Evolutionary conservation across 2,797 vertebrate species (phyloP).

Genomic region (Cyclura pinguis): DNA sequence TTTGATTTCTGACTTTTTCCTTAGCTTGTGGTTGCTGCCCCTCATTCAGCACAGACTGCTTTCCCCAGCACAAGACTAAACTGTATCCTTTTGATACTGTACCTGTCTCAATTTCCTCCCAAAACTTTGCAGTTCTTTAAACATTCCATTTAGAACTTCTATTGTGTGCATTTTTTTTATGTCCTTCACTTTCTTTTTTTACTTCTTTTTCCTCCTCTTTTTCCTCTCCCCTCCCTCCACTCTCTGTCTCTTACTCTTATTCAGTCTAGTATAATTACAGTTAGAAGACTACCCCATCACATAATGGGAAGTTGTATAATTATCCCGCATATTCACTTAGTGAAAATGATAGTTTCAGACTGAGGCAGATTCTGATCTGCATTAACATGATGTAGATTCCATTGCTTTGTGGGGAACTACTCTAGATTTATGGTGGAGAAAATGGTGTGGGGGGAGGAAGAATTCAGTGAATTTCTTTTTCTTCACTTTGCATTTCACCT

Average conservation of each 20-base stretch:
- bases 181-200: not conserved
- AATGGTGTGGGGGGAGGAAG: slow-evolving; percentile 34
- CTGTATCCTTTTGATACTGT: slow-evolving; percentile 42
- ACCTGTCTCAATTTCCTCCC: slow-evolving; percentile 16
- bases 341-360: slow-evolving; percentile 55
- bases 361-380: slow-evolving; percentile 46
- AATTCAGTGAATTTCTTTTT: slow-evolving; percentile 42
- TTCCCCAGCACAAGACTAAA: not conserved
- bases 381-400: slow-evolving; percentile 46
- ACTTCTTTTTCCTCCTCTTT: slow-evolving; percentile 13
- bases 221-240: not conserved
- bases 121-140: slow-evolving; percentile 39
- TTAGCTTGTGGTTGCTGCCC: not conserved
- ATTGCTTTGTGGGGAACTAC: slow-evolving; percentile 45
- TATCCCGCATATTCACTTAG: slow-evolving; percentile 56
- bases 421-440: slow-evolving; percentile 51
- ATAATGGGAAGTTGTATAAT: slow-evolving; percentile 54
- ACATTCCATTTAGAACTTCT: slow-evolving; percentile 54
- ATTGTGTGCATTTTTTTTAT: slow-evolving; percentile 37
- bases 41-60: not conserved
- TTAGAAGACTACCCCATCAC: slow-evolving; percentile 50
- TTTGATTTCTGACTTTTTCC: not conserved
- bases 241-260: slow-evolving; percentile 20
- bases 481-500: slow-evolving; percentile 40
- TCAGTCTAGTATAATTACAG: slow-evolving; percentile 36